Percentiles rank a stretch among this genome's conserved stretches.
Evolutionary conservation across 2,888 invertebrate species (phyloP).

Genomic region (Metacarcinus magister): DNA sequence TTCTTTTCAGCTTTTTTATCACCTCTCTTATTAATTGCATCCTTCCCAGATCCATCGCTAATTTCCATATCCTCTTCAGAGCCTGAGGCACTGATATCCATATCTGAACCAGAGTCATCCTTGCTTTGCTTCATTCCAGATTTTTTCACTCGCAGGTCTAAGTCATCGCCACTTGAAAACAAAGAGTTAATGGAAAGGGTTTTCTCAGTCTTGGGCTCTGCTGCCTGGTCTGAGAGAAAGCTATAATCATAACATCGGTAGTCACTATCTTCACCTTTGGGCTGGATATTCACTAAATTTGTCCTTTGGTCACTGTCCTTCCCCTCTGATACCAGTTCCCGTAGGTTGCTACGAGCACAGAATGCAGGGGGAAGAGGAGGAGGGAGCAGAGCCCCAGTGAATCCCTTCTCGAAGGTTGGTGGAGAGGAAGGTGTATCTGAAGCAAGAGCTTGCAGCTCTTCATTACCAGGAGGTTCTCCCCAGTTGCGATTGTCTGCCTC

Average conservation of each 20-base stretch:
- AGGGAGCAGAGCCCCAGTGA: conserved; percentile 66
- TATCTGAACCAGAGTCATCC: conserved; percentile 81
- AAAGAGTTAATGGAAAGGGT: conserved; percentile 65
- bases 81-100: conserved; percentile 82
- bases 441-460: conserved; percentile 76
- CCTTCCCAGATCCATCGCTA: conserved; percentile 77
- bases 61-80: conserved; percentile 77
- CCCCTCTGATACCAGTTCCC: conserved; percentile 73
- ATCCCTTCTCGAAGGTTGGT: conserved; percentile 72
- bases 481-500: conserved; percentile 81
- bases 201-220: conserved; percentile 61
- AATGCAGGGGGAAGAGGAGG: conserved; percentile 77
- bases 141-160: conserved; percentile 75
- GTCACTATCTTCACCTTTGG: conserved; percentile 73
- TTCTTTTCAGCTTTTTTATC: conserved; percentile 65
- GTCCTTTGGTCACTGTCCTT: conserved; percentile 73
- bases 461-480: conserved; percentile 82
- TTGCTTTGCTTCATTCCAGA: conserved; percentile 69
- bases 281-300: conserved; percentile 67
- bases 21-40: conserved; percentile 59
- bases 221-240: conserved; percentile 74
- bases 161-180: conserved; percentile 66
- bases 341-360: conserved; percentile 77
- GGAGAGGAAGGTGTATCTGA: conserved; percentile 74
- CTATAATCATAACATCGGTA: conserved; percentile 82